Evolutionary conservation across 2,888 invertebrate species (phyloP).

Genomic region (Omphaloscelis lunosa): DNA sequence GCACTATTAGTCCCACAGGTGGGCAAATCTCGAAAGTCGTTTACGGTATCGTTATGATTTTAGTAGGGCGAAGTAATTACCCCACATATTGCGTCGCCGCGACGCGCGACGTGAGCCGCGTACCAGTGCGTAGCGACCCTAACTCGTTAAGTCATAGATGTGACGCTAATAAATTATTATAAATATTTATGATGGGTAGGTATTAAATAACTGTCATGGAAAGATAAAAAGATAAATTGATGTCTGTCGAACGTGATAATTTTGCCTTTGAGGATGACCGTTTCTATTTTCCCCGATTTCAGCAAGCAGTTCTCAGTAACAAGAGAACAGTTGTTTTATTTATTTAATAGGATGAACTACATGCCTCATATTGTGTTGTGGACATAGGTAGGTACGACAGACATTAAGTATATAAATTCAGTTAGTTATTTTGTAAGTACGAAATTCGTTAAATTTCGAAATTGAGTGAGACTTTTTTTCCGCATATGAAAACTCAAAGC

Average conservation of each 20-base stretch:
- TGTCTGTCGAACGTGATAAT: background rate
- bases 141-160: conserved; percentile 33
- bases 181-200: conserved; percentile 10
- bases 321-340: background rate
- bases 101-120: conserved; percentile 62
- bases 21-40: conserved; percentile 63
- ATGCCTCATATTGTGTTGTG: background rate
- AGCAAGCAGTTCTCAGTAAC: background rate
- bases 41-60: conserved; percentile 63
- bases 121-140: conserved; percentile 37
- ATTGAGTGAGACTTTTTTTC: background rate
- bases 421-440: background rate
- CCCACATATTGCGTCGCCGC: conserved; percentile 51
- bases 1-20: conserved; percentile 61
- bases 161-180: conserved; percentile 18
- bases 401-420: background rate
- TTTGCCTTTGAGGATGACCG: background rate
- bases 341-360: background rate
- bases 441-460: background rate
- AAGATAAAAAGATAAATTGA: background rate
- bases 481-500: background rate
- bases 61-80: conserved; percentile 66
- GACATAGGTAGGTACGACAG: too few species aligned
- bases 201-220: background rate
- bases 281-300: background rate